phyloP scores from a whole-genome alignment of 2,113 vertebrate species.

The Euleptes europaea region DNA sequence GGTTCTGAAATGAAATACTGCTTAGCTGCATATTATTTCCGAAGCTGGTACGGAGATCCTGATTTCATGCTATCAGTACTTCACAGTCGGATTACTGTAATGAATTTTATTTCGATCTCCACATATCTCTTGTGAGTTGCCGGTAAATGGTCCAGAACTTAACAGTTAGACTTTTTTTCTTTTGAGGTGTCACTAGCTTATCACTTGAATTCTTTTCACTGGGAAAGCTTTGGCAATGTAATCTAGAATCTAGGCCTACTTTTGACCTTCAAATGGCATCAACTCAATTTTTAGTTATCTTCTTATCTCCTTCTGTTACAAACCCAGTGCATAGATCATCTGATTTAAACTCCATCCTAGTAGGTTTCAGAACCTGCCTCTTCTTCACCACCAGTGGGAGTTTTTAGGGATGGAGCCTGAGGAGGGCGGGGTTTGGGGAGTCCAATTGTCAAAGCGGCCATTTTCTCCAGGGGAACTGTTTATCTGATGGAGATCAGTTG shows the following conservation, averaged over 20 bases:
- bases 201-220: conserved; percentile 50
- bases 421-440: too few species aligned
- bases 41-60: conserved; percentile 51
- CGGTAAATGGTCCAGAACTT: conserved; percentile 60
- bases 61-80: conserved; percentile 49
- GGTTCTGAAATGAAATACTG: conserved; percentile 41
- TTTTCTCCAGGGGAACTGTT: too few species aligned
- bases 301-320: neutral
- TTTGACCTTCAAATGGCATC: conserved; percentile 47
- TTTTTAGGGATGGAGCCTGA: too few species aligned
- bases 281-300: conserved; percentile 32
- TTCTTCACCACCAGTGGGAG: too few species aligned
- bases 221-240: conserved; percentile 24
- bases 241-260: conserved; percentile 47
- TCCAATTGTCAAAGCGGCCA: too few species aligned
- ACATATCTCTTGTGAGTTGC: conserved; percentile 54
- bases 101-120: conserved; percentile 55
- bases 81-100: conserved; percentile 59
- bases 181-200: conserved; percentile 44
- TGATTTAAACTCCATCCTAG: conserved; percentile 46
- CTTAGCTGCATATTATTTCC: conserved; percentile 30
- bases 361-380: conserved; percentile 21
- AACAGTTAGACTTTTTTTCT: conserved; percentile 51
- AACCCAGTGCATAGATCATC: conserved; percentile 1
- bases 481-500: too few species aligned